Base-by-base conservation (phyloP, 2,797 vertebrate species). In the Betta splendens region DNA sequence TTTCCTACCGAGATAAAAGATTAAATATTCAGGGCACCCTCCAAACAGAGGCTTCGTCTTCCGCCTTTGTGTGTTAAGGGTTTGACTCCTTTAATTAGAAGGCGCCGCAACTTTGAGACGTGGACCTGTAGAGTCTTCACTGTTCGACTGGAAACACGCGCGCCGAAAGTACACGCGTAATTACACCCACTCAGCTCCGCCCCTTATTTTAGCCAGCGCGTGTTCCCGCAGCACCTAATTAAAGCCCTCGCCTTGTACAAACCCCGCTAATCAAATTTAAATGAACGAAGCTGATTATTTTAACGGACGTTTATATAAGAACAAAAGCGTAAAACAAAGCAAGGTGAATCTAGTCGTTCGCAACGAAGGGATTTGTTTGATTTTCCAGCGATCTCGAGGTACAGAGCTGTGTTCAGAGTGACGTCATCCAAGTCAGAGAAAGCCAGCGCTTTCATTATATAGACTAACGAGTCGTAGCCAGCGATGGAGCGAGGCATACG, bases 1-100 rank as follows among this genome's bases (percentile, higher is more conserved):
- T 69, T 47, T 56, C 64, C 68, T 40, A 48, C 57, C 0, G 13
- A 46, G 59, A 76, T 57, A 48, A 69, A 51, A 55, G 43, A 74
- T 72, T 67, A 69, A 72, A 77, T 49, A 33, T 32, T 57, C 38
- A 26, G 44, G 2, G 2, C 48, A 17, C 20, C 17, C 6, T 36
- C 55, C 23, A 46, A 40, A 69, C 43, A 45, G 13, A 52, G 37
- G 35, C 43, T 40, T 46, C 28, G 46, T 61, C 58, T 62, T 61
- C 10, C 37, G 15, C 5, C 37, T 21, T 21, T 36, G 18, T 28
- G 7, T 25, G 46, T 21, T 66, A 12, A 16, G 25, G 31, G 31
- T 47, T 17, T 43, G 17, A 29, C 26, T 67, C 1, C n/a, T 53
- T 69, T 29, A 16, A 49, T 44, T 51, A 9, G 15, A 59, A 64